Evolutionary conservation across 1,140 invertebrate genomes (phyloP), one percentile per base, ranked within the genome.

Genomic region (Schlechtendalia chinensis): DNA sequence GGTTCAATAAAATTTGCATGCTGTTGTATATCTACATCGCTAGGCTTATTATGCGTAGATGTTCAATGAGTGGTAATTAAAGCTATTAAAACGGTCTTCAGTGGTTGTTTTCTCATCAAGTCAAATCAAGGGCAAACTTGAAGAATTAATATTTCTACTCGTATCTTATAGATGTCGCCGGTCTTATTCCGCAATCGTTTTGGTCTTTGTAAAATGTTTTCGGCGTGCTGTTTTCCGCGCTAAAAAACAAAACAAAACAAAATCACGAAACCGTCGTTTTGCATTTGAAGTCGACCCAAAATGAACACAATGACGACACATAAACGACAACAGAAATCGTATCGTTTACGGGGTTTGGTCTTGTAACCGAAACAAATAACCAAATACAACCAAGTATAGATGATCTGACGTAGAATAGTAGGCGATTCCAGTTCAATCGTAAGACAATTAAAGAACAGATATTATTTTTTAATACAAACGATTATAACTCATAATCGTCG

Each of bases 21-120:
- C 19, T 77, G 59, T 39, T 58, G 56, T 56, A 72, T 39, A 27
- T 71, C 22, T 58, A 56, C 29, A 12, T 50, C 39, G 39, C 53
- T 50, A 58, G 75, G 56, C 75, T 39, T 79, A n/a, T n/a, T n/a
- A 61, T 61, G 75, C 45, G 75, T 79, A 79, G 39, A 61, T 79
- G 39, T 19, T 79, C 56, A 79, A 79, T 79, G 75, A 79, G 39
- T 63, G 27, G 39, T 79, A 79, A 79, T 79, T 79, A 79, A 79
- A 61, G 39, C 75, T 59, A 79, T 79, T 79, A 61, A n/a, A n/a
- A 79, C 56, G 19, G 24, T n/a, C 72, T 79, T 63, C 75, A 61
- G 75, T 79, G 75, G 75, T 79, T 61, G 75, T 79, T 79, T 79
- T 79, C 54, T 63, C 29, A 79, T 79, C 19, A 61, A 79, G 75